Evolutionary conservation across 1,140 invertebrate genomes (phyloP).

Genomic region (Cotesia glomerata): DNA sequence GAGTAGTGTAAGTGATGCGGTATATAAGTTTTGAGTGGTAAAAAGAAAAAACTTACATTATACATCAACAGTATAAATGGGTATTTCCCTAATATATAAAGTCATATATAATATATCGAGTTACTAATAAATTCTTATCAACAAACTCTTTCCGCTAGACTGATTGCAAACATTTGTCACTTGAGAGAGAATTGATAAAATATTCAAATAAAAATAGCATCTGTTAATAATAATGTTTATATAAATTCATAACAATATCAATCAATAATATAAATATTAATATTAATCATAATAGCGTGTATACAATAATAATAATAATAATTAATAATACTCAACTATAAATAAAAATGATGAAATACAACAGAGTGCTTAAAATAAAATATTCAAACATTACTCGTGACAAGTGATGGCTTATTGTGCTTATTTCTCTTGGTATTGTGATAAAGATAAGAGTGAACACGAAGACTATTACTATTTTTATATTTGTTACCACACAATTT

Average conservation of each 20-base stretch:
- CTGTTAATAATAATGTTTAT: background rate
- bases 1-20: too few species aligned
- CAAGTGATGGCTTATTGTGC: slow-evolving; percentile 45
- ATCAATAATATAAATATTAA: background rate
- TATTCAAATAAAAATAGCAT: background rate
- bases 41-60: too few species aligned
- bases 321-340: background rate
- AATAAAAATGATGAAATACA: background rate
- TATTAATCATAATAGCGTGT: background rate
- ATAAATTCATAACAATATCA: slow-evolving; percentile 10
- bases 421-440: slow-evolving; percentile 60
- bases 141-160: background rate
- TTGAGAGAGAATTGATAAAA: background rate
- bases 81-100: background rate
- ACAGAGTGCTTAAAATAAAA: slow-evolving; percentile 25
- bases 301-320: slow-evolving; percentile 7
- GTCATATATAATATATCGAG: background rate
- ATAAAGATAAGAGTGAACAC: slow-evolving; percentile 64
- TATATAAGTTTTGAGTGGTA: too few species aligned
- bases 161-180: background rate
- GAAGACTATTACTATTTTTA: slow-evolving; percentile 63
- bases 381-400: slow-evolving; percentile 41
- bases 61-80: too few species aligned
- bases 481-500: slow-evolving; percentile 62
- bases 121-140: slow-evolving; percentile 4